Evolutionary conservation across 2,888 invertebrate genomes (phyloP).

Genomic region (Trisateles emortualis): DNA sequence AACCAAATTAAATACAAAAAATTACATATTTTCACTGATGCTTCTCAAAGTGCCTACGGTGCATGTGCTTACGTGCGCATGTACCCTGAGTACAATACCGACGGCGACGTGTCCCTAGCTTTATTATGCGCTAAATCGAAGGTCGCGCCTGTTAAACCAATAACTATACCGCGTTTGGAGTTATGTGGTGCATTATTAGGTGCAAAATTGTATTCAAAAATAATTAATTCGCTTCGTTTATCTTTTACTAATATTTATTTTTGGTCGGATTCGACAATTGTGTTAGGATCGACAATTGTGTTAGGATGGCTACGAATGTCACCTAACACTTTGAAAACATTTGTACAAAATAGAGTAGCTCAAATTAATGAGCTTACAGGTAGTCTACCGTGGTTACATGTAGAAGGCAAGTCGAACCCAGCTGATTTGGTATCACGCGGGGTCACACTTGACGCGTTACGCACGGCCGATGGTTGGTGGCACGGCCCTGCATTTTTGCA

Average conservation of each 20-base stretch:
- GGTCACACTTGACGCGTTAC: too few relatives aligned
- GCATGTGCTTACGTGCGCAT: neutral
- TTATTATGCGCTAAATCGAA: conserved; percentile 1
- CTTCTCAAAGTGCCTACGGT: neutral
- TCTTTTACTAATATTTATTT: neutral
- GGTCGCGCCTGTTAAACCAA: neutral
- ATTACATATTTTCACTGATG: conserved; percentile 9
- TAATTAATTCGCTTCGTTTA: neutral
- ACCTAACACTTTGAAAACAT: neutral
- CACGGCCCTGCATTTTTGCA: too few relatives aligned
- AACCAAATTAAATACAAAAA: neutral
- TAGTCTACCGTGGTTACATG: too few relatives aligned
- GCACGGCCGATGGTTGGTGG: too few relatives aligned
- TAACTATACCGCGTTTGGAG: neutral
- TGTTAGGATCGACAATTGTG: neutral
- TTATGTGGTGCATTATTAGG: neutral
- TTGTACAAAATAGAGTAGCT: neutral
- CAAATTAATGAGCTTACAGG: too few relatives aligned
- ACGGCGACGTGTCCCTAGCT: too few relatives aligned
- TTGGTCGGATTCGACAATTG: conserved; percentile 1
- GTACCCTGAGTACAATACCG: too few relatives aligned
- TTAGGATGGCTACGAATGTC: neutral
- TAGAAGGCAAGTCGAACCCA: too few relatives aligned
- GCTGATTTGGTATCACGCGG: too few relatives aligned
- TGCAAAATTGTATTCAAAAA: neutral